A percentile compares a stretch with the other conserved stretches of the same genome.
phyloP scores from a whole-genome alignment of 2,888 invertebrate genomes.

The Sussaba pulchella region DNA sequence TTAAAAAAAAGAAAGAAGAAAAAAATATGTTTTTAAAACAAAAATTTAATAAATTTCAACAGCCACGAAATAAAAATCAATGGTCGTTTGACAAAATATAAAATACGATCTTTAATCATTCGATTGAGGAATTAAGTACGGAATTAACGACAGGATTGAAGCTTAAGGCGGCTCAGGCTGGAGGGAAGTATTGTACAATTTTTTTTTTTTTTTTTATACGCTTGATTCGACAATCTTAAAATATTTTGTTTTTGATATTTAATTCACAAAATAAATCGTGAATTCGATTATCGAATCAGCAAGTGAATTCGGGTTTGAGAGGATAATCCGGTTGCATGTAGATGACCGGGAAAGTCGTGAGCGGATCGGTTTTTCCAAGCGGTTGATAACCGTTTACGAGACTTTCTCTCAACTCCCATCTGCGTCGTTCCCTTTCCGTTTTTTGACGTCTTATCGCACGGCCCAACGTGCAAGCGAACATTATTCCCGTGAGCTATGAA shows the following conservation, averaged over 20 bases:
- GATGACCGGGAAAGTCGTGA: constrained; percentile 79
- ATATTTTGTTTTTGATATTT: neutral
- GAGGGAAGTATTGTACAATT: constrained; percentile 31
- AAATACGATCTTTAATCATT: constrained; percentile 11
- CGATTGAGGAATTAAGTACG: constrained; percentile 1
- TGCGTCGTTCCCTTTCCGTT: constrained; percentile 89
- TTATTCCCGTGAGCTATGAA: constrained; percentile 91
- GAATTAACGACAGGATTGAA: constrained; percentile 1
- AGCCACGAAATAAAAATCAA: neutral
- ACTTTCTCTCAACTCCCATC: constrained; percentile 89
- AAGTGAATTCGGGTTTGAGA: constrained; percentile 64
- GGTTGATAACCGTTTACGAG: constrained; percentile 85
- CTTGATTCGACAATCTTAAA: constrained; percentile 3
- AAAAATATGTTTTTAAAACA: neutral
- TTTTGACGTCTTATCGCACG: constrained; percentile 93
- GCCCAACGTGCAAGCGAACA: constrained; percentile 95
- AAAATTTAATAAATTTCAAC: neutral
- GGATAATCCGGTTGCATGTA: constrained; percentile 78
- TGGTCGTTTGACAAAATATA: neutral
- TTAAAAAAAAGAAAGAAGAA: no score
- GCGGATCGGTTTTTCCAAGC: constrained; percentile 80
- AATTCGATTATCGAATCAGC: constrained; percentile 34
- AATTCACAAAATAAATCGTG: constrained; percentile 10
- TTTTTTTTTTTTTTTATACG: constrained; percentile 12
- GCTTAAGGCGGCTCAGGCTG: neutral